phyloP scores from a whole-genome alignment of 2,113 vertebrate species.

The Oreochromis aureus region DNA sequence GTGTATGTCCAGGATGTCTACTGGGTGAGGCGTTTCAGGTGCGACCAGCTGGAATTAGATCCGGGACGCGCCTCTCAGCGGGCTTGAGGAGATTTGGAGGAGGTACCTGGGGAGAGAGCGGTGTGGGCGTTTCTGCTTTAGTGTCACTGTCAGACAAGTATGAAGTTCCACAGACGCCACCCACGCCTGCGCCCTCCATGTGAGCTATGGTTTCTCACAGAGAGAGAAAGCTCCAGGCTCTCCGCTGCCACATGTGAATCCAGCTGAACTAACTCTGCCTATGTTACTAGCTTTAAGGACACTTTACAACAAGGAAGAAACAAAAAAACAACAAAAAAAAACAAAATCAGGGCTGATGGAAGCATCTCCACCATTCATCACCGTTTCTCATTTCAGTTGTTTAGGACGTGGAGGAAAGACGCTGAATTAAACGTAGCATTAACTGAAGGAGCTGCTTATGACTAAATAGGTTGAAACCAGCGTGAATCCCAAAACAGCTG shows the following conservation, averaged over 20 bases:
- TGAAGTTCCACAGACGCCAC: not conserved
- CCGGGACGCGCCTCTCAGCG: too few species aligned
- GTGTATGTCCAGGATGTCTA: too few species aligned
- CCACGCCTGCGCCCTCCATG: not conserved
- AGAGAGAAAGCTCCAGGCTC: not conserved
- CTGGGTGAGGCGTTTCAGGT: too few species aligned
- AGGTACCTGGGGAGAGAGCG: not conserved
- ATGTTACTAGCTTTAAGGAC: not conserved
- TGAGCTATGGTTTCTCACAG: not conserved
- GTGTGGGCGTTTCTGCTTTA: not conserved
- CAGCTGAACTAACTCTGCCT: not conserved
- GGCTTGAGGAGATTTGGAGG: not conserved
- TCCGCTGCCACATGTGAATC: not conserved
- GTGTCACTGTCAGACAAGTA: not conserved
- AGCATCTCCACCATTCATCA: not conserved
- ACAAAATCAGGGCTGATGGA: not conserved
- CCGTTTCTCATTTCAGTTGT: not conserved
- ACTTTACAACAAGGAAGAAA: not conserved
- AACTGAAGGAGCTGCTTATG: not conserved
- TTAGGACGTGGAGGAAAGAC: not conserved
- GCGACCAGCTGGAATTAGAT: too few species aligned
- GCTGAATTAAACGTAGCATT: not conserved
- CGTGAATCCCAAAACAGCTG: not conserved
- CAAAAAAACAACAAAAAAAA: not conserved
- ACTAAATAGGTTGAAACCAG: not conserved